phyloP scores from a whole-genome alignment of 2,888 invertebrate species.

The Apamea crenata region DNA sequence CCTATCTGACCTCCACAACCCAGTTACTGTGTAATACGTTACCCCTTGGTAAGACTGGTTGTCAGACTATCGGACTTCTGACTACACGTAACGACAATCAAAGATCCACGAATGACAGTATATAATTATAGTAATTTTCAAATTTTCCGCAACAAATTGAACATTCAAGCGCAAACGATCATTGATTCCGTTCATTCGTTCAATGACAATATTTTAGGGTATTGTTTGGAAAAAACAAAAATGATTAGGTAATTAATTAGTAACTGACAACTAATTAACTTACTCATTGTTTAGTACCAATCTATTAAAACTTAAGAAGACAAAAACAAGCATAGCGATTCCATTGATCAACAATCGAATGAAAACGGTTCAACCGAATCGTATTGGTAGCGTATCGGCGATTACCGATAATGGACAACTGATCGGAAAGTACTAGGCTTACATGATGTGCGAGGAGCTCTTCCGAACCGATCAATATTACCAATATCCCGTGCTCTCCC shows the following conservation, averaged over 20 bases:
- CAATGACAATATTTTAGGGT: no score
- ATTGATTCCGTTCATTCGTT: slow-evolving; percentile 2
- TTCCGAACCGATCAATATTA: slow-evolving; percentile 87
- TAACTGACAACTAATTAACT: background rate
- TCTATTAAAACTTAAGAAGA: background rate
- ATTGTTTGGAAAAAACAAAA: background rate
- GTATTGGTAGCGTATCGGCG: slow-evolving; percentile 81
- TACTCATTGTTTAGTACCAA: background rate
- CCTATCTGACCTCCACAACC: no score
- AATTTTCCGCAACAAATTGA: background rate
- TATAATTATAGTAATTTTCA: background rate
- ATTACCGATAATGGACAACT: slow-evolving; percentile 87
- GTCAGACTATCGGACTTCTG: no score
- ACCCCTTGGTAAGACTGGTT: no score
- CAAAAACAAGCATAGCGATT: background rate
- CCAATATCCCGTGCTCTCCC: slow-evolving; percentile 77
- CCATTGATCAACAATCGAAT: slow-evolving; percentile 19
- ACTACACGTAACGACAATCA: no score
- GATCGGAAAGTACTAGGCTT: slow-evolving; percentile 87
- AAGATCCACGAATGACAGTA: no score
- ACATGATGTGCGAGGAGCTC: slow-evolving; percentile 75
- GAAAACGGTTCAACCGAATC: slow-evolving; percentile 42
- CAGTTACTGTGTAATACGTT: no score
- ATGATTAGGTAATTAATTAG: background rate
- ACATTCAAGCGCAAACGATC: background rate